Conservation (phyloP, 2,888 invertebrate species). For the Lamellibrachia satsuma region DNA sequence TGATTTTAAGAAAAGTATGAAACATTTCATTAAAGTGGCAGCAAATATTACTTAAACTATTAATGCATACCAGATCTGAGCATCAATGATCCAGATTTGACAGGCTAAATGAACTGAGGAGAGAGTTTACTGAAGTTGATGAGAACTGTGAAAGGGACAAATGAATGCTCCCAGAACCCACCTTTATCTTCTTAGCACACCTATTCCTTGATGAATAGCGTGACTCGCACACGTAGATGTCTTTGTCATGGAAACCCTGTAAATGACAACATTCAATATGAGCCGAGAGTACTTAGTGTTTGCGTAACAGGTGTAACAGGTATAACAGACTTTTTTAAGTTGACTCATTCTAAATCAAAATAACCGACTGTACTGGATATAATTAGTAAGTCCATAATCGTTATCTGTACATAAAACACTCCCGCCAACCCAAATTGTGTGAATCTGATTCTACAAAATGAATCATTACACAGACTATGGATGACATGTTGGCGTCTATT, state of each 20-base stretch:
- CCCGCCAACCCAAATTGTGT: too few species aligned
- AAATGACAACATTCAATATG: slow-evolving; percentile 28
- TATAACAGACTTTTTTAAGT: not conserved
- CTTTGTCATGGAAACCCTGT: slow-evolving; percentile 83
- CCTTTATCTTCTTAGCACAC: slow-evolving; percentile 88
- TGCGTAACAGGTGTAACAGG: not conserved
- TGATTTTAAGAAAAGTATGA: too few species aligned
- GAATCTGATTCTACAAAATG: too few species aligned
- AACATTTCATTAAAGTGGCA: too few species aligned
- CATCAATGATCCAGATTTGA: not conserved
- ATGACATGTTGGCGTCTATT: too few species aligned
- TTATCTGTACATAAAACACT: too few species aligned
- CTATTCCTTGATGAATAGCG: slow-evolving; percentile 86
- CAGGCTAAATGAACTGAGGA: not conserved
- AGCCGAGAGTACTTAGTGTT: not conserved
- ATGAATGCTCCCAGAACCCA: slow-evolving; percentile 41
- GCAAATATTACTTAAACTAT: too few species aligned
- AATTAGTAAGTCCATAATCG: not conserved
- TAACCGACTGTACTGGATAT: not conserved
- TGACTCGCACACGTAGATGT: slow-evolving; percentile 96
- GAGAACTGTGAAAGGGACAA: not conserved
- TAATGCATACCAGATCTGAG: too few species aligned
- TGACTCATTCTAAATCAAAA: not conserved
- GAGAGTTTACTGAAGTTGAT: not conserved
- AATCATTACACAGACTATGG: too few species aligned